phyloP scores from a whole-genome alignment of 2,888 invertebrate genomes.

The Lasioglossum morio region DNA sequence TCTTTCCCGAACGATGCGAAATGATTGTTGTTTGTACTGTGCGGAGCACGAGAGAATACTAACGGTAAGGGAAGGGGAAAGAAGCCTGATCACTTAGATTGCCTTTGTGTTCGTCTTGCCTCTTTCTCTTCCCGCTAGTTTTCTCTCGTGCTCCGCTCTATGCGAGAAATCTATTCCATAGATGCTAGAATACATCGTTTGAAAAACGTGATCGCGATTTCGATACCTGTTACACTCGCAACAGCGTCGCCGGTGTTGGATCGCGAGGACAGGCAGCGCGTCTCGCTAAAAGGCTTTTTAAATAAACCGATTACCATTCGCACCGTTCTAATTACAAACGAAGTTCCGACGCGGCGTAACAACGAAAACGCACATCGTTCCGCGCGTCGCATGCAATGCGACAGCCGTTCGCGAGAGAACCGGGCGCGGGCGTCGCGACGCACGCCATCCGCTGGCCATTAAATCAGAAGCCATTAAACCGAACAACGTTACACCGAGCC shows the following conservation, averaged over 20 bases:
- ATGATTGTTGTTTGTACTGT: not conserved
- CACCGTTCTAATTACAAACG: constrained; percentile 60
- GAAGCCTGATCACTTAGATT: no score
- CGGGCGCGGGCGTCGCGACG: constrained; percentile 24
- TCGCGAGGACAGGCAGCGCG: not conserved
- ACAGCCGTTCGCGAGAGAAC: constrained; percentile 55
- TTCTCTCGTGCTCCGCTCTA: no score
- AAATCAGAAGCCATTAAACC: constrained; percentile 71
- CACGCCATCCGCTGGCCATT: constrained; percentile 60
- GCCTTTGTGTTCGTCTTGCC: no score
- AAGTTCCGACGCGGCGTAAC: constrained; percentile 51
- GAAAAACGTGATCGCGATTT: constrained; percentile 18
- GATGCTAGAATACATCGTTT: not conserved
- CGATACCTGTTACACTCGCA: constrained; percentile 38
- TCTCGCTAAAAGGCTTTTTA: constrained; percentile 64
- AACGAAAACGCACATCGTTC: constrained; percentile 56
- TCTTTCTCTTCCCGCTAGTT: no score
- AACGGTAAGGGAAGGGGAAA: no score
- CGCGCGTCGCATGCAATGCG: constrained; percentile 66
- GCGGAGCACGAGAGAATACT: no score
- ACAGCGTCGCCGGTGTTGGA: not conserved
- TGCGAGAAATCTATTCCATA: not conserved
- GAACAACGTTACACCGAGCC: constrained; percentile 61
- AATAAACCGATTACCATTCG: constrained; percentile 70
- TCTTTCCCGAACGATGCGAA: not conserved